Base-by-base conservation (phyloP, 2,797 vertebrate species). In the Bradypodion pumilum region DNA sequence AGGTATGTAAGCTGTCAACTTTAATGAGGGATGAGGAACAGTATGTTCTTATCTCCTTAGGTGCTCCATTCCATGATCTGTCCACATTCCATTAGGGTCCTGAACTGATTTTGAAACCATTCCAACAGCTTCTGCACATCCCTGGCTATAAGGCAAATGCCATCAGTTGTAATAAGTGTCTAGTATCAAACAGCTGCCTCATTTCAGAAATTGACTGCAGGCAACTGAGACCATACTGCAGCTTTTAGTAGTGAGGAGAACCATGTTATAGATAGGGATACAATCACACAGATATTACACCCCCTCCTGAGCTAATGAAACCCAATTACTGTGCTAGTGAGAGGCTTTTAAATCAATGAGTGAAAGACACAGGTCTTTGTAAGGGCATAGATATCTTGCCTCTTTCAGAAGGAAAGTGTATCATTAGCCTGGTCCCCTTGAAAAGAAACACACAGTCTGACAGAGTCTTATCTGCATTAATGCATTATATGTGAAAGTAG, bases 61-160 rank as follows among this genome's bases (percentile, higher is more conserved):
- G 29, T 27, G 44, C 63, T 49, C 0, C 78, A 79, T 79, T 79
- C 44, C 29, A 35, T 21, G 10, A 66, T 27, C 32, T 42, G 59
- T 27, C 27, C 27, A 7, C 5, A 15, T 23, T 40, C 37, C 37
- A 23, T 60, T 52, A 62, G 15, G 42, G 40, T 73, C n/a, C 65
- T 9, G 81, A 88, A 7, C 12, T 60, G 46, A 0, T 52, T 35
- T 21, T 69, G 84, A 78, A 78, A 40, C 1, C 44, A 59, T 0
- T 7, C 4, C 74, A 60, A 68, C 76, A 90, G 81, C 35, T 87
- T 74, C 68, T 75, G 52, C 82, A 46, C 84, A 85, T 40, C 13
- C 65, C n/a, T 79, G 82, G 86, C 88, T 87, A 68, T 83, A 85
- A 89, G 66, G 88, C 84, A 90, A 82, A 91, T 91, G n/a, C 60